Base-by-base conservation (phyloP, 2,113 vertebrate species). In the Nothocercus julius region DNA sequence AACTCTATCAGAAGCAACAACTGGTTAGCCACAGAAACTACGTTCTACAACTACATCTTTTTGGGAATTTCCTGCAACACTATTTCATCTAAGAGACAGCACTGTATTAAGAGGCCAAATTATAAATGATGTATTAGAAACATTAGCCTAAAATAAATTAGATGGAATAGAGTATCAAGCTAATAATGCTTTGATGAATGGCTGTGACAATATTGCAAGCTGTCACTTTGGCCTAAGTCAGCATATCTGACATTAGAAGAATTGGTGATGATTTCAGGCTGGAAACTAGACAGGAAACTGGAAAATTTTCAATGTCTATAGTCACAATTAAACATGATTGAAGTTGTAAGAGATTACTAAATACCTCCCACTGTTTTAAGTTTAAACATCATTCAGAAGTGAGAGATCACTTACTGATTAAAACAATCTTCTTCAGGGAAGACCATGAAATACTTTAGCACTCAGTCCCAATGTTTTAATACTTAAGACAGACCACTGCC, bases 301-400 rank as follows among this genome's bases (percentile, higher is more conserved):
- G 15, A 49, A 28, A 27, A 9, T 30, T 88, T 76, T 51, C 59
- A 8, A 7, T 17, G 6, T 32, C 25, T 70, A 56, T 18, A 6
- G 38, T 27, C 54, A 4, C 11, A 49, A 63, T 12, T 72, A 47
- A 40, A 85, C 27, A 6, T 1, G 3, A 63, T 15, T 70, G 44
- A 66, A 69, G 51, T 9, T 1, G 0, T 20, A 82, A 42, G 13
- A 68, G 8, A 69, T 62, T 32, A 3, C 69, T n/a, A 62, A 45
- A 11, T 53, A 68, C 11, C 30, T 62, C 2, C 11, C 27, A 67
- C 2, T 36, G 24, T 44, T 86, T 81, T 38, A 75, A 73, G 34
- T 7, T 13, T 9, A 21, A 0, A 58, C 0, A 47, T 30, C 14
- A 45, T n/a, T 32, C n/a, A 84, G 27, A 13, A 63, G 36, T 28